A percentile compares a stretch with the other conserved stretches of the same genome.
Conservation (phyloP, 2,797 vertebrate genomes). For the Xiphorhynchus erythropygius region DNA sequence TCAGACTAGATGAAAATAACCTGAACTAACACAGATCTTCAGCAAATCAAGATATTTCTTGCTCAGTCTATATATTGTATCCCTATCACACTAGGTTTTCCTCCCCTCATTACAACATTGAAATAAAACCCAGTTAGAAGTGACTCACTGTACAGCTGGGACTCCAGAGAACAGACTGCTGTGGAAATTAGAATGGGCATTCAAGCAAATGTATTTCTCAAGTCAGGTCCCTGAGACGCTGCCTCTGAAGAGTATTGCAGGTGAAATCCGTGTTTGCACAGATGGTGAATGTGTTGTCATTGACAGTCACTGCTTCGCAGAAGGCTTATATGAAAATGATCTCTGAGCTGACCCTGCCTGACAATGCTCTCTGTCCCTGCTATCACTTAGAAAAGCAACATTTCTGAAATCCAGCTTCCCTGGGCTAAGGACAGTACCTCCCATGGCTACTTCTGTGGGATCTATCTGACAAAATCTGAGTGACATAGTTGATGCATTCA, state of each 20-base stretch:
- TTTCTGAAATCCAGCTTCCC: background rate
- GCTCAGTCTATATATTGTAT: background rate
- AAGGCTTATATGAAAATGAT: background rate
- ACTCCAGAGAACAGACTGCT: background rate
- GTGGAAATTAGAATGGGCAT: background rate
- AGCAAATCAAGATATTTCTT: background rate
- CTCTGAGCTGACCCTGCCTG: background rate
- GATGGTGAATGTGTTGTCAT: background rate
- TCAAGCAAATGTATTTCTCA: background rate
- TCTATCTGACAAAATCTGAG: conserved; percentile 28
- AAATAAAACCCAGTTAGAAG: background rate
- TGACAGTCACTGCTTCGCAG: background rate
- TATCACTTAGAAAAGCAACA: background rate
- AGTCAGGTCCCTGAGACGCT: background rate
- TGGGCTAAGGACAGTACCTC: background rate
- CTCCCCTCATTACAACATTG: background rate
- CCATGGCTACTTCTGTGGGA: background rate
- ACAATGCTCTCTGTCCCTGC: background rate
- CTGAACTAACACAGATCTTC: conserved; percentile 6
- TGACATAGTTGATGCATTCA: background rate
- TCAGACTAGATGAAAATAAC: background rate
- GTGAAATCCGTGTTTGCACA: background rate
- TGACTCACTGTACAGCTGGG: fast-evolving
- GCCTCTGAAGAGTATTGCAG: background rate
- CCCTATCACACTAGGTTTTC: background rate